Base-by-base conservation (phyloP, 2,888 invertebrate genomes). In the Drosophila kanekoi region DNA sequence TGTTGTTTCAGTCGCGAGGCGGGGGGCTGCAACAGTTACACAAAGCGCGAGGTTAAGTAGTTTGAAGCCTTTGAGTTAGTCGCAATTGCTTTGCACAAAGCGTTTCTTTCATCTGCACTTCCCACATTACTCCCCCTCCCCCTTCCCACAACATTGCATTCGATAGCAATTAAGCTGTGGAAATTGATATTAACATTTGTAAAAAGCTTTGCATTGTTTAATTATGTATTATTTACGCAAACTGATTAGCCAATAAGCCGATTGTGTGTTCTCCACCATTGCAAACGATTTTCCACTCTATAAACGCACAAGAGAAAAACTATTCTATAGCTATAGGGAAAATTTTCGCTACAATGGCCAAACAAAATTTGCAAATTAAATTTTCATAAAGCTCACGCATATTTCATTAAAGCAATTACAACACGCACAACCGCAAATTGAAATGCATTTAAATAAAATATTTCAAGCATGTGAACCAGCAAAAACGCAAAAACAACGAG, bases 1-100 rank as follows among this genome's bases (percentile, higher is more conserved):
- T 72, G 69, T 54, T 86, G 75, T 54, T 63, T 60, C 72, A 66
- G 40, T 47, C 35, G 48, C 35, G 48, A 20, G 20, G 8, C 23
- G 37, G 14, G 33, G 18, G 13, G 23, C 33, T 20, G 51, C 40
- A 37, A 40, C 40, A 58, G 41, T 43, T 59, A 32, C 61, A 66
- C 70, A 74, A 77, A 77, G 86, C 76, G 58, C 76, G 58, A 69
- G 69, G 66, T 79, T 85, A 85, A 85, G 87, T 80, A 85, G 80
- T 87, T 28, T 82, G 78, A 74, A 72, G 65, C 28, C 51, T 51
- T 51, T 51, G 51, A 51, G 40, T 40, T 13, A 8, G 16, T 8
- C 23, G 51, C 38, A 51, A 28, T 51, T 38, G 38, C 38, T n/a
- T 2, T 9, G 59, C 63, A 64, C 76, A 82, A 77, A 80, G 83